Percentiles rank a stretch among this genome's conserved stretches.
Conservation (phyloP, 2,797 vertebrate species). For the Xenops minutus region DNA sequence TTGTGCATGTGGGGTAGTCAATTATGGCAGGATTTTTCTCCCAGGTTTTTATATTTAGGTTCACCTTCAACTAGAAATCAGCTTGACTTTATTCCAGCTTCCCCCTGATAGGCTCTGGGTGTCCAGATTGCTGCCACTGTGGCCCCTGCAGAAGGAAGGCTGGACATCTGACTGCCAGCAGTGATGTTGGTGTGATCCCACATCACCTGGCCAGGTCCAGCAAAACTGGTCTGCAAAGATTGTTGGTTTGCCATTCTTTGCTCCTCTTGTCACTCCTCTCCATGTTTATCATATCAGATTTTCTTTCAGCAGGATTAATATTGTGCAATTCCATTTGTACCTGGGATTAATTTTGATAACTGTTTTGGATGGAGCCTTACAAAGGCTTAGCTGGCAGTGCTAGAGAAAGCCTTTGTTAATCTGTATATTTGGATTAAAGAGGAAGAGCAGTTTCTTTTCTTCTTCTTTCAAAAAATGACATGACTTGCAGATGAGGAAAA, state of each 20-base stretch:
- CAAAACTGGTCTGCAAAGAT: not conserved
- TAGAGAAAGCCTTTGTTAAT: not conserved
- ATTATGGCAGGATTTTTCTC: not conserved
- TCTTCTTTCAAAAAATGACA: not conserved
- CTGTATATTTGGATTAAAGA: not conserved
- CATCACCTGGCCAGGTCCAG: not conserved
- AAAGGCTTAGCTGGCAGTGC: constrained; percentile 1
- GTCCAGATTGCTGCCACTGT: not conserved
- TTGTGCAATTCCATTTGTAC: constrained; percentile 17
- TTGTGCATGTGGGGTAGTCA: not conserved
- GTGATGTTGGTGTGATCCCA: not conserved
- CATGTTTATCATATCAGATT: not conserved
- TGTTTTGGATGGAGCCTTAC: constrained; percentile 11
- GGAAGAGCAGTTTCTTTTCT: not conserved
- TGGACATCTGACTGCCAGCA: not conserved
- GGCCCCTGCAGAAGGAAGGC: not conserved
- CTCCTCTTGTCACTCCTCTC: not conserved
- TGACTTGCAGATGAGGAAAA: not conserved
- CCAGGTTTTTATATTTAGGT: not conserved
- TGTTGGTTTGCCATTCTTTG: not conserved
- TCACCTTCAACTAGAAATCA: not conserved
- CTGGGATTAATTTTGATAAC: constrained; percentile 45
- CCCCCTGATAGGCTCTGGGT: not conserved
- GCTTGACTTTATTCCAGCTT: not conserved
- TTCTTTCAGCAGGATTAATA: constrained; percentile 3